These are phyloP conservation scores for Psittacus erithacus DNA, from an alignment of 2,113 vertebrate genomes.

Conservation along the genomic window DNA sequence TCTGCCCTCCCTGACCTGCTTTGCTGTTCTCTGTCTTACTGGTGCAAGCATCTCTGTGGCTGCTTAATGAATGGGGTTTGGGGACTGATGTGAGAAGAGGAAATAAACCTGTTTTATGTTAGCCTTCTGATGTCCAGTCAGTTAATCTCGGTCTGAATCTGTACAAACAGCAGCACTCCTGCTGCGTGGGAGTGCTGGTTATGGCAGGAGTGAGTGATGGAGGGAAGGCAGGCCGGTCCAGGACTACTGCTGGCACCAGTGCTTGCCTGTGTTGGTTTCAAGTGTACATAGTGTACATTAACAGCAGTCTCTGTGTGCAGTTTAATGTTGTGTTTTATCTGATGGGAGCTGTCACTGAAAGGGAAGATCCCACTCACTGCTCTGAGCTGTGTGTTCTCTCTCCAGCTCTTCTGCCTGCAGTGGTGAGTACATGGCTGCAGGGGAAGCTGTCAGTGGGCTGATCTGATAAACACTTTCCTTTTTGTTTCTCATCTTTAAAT, in stretches of 20 bases:
- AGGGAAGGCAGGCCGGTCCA: not conserved
- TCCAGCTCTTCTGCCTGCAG: not conserved
- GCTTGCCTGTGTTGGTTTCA: not conserved
- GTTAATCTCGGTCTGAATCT: not conserved
- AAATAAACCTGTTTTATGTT: not conserved
- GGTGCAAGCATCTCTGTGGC: not conserved
- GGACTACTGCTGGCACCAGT: not conserved
- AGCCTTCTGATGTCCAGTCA: not conserved
- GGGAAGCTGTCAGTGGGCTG: not conserved
- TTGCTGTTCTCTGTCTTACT: not conserved
- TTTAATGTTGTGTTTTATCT: not conserved
- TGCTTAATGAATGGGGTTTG: not conserved
- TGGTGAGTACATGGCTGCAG: not conserved
- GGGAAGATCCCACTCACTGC: not conserved
- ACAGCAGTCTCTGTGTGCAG: not conserved
- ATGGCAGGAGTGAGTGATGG: not conserved
- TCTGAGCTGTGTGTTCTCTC: not conserved
- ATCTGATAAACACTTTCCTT: not conserved
- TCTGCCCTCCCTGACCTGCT: not conserved
- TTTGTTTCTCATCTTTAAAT: not conserved
- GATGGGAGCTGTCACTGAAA: not conserved
- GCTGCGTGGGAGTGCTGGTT: accelerated
- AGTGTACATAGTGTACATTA: accelerated
- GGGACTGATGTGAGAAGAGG: not conserved
- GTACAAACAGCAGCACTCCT: not conserved